These are phyloP conservation scores for Drosophila percnosoma DNA, from an alignment of 2,888 invertebrate genomes.

Conservation along the genomic window DNA sequence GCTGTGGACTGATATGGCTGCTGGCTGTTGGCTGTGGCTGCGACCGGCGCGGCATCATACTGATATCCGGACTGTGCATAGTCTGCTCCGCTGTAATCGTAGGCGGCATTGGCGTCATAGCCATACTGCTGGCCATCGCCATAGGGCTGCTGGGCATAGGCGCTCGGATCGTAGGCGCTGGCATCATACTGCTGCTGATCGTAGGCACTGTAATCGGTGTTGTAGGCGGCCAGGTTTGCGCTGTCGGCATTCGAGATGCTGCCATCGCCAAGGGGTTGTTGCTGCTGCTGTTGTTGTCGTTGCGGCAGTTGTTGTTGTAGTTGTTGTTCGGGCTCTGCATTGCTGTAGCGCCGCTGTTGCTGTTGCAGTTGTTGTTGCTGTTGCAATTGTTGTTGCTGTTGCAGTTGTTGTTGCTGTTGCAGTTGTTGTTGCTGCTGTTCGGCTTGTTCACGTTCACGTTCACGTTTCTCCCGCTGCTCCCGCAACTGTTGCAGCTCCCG, in stretches of 20 bases:
- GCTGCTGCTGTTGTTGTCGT: constrained; percentile 30
- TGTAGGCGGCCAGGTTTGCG: constrained; percentile 73
- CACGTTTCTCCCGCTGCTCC: constrained; percentile 65
- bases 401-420: constrained; percentile 39
- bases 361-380: constrained; percentile 47
- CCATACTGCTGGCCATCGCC: constrained; percentile 74
- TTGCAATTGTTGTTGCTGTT: constrained; percentile 38
- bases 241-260: constrained; percentile 61
- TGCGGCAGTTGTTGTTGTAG: constrained; percentile 43
- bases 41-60: constrained; percentile 71
- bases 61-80: constrained; percentile 79
- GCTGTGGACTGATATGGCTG: constrained; percentile 44
- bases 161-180: constrained; percentile 75
- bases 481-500: constrained; percentile 56
- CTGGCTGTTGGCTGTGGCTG: constrained; percentile 53
- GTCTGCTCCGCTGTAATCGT: constrained; percentile 72
- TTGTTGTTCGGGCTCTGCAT: constrained; percentile 43
- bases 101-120: constrained; percentile 60
- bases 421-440: constrained; percentile 61
- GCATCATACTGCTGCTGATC: constrained; percentile 83
- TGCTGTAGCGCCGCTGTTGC: constrained; percentile 60
- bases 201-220: constrained; percentile 82
- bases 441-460: constrained; percentile 67
- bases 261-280: constrained; percentile 46
- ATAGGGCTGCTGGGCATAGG: constrained; percentile 77